phyloP scores from a whole-genome alignment of 2,113 vertebrate genomes.

The Cariama cristata region DNA sequence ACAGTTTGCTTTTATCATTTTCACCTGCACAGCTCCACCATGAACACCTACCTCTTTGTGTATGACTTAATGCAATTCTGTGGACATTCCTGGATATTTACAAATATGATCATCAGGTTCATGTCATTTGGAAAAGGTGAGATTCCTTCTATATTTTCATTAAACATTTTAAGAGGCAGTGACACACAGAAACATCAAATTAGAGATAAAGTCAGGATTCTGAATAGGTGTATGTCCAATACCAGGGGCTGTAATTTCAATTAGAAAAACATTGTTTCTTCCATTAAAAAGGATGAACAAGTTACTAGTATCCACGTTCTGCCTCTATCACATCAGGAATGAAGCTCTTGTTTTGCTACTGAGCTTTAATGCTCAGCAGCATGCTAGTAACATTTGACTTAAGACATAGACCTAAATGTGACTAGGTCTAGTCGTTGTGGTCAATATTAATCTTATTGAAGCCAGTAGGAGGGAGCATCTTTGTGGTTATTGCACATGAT shows the following conservation, averaged over 20 bases:
- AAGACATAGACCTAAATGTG: background rate
- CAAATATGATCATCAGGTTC: conserved; percentile 90
- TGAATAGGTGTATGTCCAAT: background rate
- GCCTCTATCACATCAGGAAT: background rate
- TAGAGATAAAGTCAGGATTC: background rate
- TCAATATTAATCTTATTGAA: background rate
- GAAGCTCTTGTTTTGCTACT: background rate
- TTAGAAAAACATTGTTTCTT: background rate
- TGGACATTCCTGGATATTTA: conserved; percentile 94
- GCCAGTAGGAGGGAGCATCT: background rate
- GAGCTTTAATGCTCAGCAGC: background rate
- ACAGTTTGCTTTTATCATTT: background rate
- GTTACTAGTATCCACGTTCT: background rate
- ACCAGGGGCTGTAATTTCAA: background rate
- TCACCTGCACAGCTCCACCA: conserved; percentile 75
- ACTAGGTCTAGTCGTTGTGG: background rate
- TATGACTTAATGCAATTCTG: conserved; percentile 97
- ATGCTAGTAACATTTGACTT: background rate
- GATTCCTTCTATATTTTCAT: background rate
- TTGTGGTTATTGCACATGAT: background rate
- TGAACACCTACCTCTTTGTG: conserved; percentile 85
- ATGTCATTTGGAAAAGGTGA: conserved; percentile 92
- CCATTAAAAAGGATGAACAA: background rate
- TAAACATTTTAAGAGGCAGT: background rate
- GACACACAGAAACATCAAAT: background rate